phyloP scores from a whole-genome alignment of 2,888 invertebrate species.

The Drymonia ruficornis region DNA sequence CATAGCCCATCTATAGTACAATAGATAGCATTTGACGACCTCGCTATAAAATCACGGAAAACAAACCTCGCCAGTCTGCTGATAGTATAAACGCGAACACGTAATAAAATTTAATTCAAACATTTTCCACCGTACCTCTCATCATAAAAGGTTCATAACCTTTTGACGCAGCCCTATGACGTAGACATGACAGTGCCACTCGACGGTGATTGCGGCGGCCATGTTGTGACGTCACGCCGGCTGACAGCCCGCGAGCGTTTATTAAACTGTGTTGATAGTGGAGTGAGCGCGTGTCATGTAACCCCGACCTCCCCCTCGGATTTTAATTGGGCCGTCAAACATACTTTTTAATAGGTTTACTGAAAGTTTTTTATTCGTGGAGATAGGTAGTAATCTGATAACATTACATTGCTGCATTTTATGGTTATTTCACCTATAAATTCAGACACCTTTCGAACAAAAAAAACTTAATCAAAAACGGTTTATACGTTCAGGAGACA shows the following conservation, averaged over 20 bases:
- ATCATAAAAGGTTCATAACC: slow-evolving; percentile 1
- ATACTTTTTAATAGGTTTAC: not conserved
- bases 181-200: slow-evolving; percentile 29
- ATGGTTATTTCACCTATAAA: too few species aligned
- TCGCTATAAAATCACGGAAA: too few species aligned
- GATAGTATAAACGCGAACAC: not conserved
- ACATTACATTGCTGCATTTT: too few species aligned
- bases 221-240: slow-evolving; percentile 54
- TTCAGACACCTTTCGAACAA: too few species aligned
- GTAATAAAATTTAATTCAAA: not conserved
- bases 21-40: too few species aligned
- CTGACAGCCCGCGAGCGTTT: slow-evolving; percentile 38
- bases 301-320: slow-evolving; percentile 16
- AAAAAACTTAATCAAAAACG: too few species aligned
- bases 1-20: too few species aligned
- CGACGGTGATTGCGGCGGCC: slow-evolving; percentile 47
- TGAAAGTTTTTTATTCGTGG: not conserved
- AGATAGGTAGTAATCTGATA: too few species aligned
- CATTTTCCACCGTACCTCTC: not conserved
- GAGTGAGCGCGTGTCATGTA: slow-evolving; percentile 34
- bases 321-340: slow-evolving; percentile 22
- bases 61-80: not conserved
- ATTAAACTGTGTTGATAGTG: slow-evolving; percentile 44
- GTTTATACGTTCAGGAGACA: too few species aligned
- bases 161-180: slow-evolving; percentile 2